Conservation (phyloP, 2,797 vertebrate species). For the Paratrypauchen microcephalus region DNA sequence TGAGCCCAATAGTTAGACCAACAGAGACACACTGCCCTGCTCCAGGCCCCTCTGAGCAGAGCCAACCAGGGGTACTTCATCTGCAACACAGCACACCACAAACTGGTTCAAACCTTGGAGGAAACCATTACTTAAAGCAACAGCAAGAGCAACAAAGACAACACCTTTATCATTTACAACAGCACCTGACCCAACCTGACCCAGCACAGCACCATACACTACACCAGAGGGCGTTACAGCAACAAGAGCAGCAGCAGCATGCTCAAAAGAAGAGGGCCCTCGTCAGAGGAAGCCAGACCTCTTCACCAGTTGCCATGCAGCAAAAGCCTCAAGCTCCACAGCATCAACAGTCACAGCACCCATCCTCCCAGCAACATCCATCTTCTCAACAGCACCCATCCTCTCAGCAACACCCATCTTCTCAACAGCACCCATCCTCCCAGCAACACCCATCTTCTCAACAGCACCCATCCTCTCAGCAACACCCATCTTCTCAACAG, state of each 20-base stretch:
- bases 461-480: slow-evolving; percentile 35
- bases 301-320: slow-evolving; percentile 84
- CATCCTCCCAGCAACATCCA: slow-evolving; percentile 63
- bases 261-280: slow-evolving; percentile 92
- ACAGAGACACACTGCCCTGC: slow-evolving; percentile 84
- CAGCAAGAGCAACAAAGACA: slow-evolving; percentile 88
- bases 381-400: slow-evolving; percentile 82
- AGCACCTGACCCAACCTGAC: slow-evolving; percentile 87
- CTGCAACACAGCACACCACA: slow-evolving; percentile 82
- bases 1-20: slow-evolving; percentile 79
- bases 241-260: slow-evolving; percentile 92
- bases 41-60: slow-evolving; percentile 84
- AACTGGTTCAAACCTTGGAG: slow-evolving; percentile 83
- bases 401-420: slow-evolving; percentile 84
- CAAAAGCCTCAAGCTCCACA: slow-evolving; percentile 83
- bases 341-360: slow-evolving; percentile 79
- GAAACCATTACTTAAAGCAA: slow-evolving; percentile 88
- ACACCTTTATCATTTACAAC: slow-evolving; percentile 93
- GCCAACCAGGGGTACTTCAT: slow-evolving; percentile 82
- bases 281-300: slow-evolving; percentile 82
- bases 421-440: slow-evolving; percentile 83
- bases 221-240: slow-evolving; percentile 90
- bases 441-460: slow-evolving; percentile 84
- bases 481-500: slow-evolving; percentile 86
- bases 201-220: slow-evolving; percentile 84